Evolutionary conservation across 1,140 invertebrate species (phyloP).

Genomic region (Uloborus diversus): DNA sequence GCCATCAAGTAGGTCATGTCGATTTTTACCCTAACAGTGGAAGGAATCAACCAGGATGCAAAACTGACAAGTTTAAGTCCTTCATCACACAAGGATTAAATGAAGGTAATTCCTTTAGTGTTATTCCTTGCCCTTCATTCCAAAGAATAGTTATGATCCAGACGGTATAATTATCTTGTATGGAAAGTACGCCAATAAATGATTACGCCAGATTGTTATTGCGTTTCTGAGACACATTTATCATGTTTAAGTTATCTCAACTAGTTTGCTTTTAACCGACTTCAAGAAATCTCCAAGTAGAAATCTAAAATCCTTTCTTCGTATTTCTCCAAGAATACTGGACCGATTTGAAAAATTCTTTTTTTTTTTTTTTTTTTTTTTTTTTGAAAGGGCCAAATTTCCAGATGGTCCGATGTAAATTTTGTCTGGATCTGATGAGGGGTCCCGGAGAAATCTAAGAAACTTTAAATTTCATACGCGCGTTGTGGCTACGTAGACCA

Average conservation of each 20-base stretch:
- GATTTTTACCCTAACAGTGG: constrained; percentile 59
- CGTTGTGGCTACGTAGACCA: no score
- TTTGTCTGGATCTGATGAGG: no score
- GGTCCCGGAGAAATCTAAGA: no score
- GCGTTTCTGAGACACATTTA: not conserved
- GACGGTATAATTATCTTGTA: not conserved
- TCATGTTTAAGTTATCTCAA: no score
- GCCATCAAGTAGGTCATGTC: constrained; percentile 51
- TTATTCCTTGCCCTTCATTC: not conserved
- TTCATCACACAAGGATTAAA: constrained; percentile 38
- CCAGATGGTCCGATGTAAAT: no score
- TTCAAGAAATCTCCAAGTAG: no score
- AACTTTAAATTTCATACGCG: no score
- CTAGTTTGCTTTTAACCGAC: not conserved
- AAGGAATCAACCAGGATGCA: constrained; percentile 60
- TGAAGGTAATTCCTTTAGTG: constrained; percentile 22
- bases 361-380: no score
- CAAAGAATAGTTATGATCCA: not conserved
- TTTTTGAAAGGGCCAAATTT: no score
- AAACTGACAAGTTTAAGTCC: constrained; percentile 8
- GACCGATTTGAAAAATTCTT: no score
- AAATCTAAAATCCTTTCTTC: no score
- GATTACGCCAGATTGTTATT: not conserved
- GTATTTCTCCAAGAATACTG: no score
- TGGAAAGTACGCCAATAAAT: not conserved